These are phyloP conservation scores for Trichonephila clavipes DNA, from an alignment of 1,140 invertebrate species.

Conservation along the genomic window DNA sequence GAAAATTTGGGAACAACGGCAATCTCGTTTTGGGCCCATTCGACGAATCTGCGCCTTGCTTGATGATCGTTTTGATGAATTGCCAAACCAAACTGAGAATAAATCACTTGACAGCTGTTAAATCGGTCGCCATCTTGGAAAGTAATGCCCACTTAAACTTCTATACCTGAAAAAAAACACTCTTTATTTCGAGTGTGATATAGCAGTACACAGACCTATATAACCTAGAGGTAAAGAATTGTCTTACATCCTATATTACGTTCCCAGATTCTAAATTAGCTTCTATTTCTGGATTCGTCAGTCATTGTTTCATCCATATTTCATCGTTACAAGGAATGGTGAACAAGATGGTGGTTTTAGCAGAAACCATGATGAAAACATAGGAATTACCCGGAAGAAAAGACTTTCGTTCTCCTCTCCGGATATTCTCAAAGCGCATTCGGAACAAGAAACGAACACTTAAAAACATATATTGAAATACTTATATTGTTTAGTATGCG, in stretches of 20 bases:
- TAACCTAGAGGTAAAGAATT: not conserved
- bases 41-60: no score
- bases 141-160: no score
- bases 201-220: not conserved
- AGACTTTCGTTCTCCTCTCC: not conserved
- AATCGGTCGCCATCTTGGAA: no score
- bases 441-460: not conserved
- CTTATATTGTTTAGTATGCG: no score
- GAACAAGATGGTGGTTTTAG: not conserved
- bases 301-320: not conserved
- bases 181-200: not conserved
- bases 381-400: constrained; percentile 6
- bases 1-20: no score
- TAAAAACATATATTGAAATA: not conserved
- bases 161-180: no score
- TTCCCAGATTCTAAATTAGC: constrained; percentile 8
- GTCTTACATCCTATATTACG: constrained; percentile 4
- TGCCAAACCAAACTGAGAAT: no score
- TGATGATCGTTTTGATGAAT: no score
- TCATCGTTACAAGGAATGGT: not conserved
- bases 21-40: no score
- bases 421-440: not conserved
- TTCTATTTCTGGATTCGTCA: not conserved
- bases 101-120: no score
- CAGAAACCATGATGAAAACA: not conserved